Base-by-base conservation (phyloP, 2,113 vertebrate species). In the Ramphastos sulfuratus region DNA sequence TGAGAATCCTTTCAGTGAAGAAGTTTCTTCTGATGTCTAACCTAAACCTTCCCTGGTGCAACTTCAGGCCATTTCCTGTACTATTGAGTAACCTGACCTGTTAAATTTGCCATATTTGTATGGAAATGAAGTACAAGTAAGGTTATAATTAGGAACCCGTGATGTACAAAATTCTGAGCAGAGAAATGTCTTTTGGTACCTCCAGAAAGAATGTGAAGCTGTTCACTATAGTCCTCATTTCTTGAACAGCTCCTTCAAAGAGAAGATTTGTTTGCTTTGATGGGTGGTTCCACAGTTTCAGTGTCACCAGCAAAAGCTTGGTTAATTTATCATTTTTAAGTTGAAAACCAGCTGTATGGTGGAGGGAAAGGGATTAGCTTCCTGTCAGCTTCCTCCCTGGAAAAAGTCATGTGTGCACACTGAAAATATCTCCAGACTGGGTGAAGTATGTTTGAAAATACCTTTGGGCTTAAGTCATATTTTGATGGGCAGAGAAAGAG, bases 341-440 rank as follows among this genome's bases (percentile, higher is more conserved):
- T 90, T 74, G 88, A 96, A 96, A 89, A 81, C 71, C 92, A 96
- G 61, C 92, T 96, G 94, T 82, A 81, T 80, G 79, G 64, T 5
- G 1, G 52, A 93, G 77, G 88, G 78, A 90, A 94, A 75, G 81
- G 82, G 81, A 89, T 96, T 95, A 76, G 90, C 76, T 96, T 97
- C 95, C 95, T 96, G 96, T 91, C 89, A 92, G 3, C 79, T 95
- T 97, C 95, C 96, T 91, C 81, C 94, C 70, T 79, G 93, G 95
- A 96, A 96, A 94, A 96, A 87, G 50, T 71, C 42, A 4, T 61
- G 63, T 78, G 73, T 84, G 75, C 69, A 31, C 76, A 55, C 82
- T 82, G 74, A 50, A 94, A 95, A 55, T 90, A 75, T 89, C 95
- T 96, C 90, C 93, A 93, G 82, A 60, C 79, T 70, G 83, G 23